These are phyloP conservation scores for Podiceps cristatus DNA, from an alignment of 2,113 vertebrate genomes.

Conservation along the genomic window DNA sequence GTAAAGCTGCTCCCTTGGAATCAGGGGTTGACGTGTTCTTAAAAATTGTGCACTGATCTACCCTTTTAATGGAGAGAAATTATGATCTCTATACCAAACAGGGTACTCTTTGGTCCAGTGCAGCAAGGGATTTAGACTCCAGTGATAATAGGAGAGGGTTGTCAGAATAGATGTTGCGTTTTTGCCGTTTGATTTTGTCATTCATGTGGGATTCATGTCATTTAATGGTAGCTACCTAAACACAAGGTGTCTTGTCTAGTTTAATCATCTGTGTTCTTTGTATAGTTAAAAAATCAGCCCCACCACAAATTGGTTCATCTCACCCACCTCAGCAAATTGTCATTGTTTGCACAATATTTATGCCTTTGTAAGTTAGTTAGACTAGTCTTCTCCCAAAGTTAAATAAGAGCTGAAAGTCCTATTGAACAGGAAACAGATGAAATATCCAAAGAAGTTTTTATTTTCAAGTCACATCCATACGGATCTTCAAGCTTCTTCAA, in stretches of 20 bases:
- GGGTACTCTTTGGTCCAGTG: not conserved
- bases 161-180: not conserved
- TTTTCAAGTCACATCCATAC: not conserved
- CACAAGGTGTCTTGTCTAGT: not conserved
- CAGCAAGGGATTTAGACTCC: not conserved
- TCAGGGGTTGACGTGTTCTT: not conserved
- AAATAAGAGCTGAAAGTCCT: not conserved
- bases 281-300: not conserved
- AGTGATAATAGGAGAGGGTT: not conserved
- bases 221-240: not conserved
- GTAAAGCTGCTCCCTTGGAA: not conserved
- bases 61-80: not conserved
- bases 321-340: slow-evolving; percentile 15
- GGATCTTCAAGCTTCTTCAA: not conserved
- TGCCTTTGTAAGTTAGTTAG: not conserved
- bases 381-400: not conserved
- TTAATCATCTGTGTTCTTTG: slow-evolving; percentile 14
- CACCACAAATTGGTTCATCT: slow-evolving; percentile 12
- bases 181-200: not conserved
- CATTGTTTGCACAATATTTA: not conserved
- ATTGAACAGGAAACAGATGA: not conserved
- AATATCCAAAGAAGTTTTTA: not conserved
- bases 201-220: not conserved
- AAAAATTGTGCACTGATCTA: not conserved
- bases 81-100: not conserved